Base-by-base conservation (phyloP, 2,797 vertebrate species). In the Atherinosoma microstoma region DNA sequence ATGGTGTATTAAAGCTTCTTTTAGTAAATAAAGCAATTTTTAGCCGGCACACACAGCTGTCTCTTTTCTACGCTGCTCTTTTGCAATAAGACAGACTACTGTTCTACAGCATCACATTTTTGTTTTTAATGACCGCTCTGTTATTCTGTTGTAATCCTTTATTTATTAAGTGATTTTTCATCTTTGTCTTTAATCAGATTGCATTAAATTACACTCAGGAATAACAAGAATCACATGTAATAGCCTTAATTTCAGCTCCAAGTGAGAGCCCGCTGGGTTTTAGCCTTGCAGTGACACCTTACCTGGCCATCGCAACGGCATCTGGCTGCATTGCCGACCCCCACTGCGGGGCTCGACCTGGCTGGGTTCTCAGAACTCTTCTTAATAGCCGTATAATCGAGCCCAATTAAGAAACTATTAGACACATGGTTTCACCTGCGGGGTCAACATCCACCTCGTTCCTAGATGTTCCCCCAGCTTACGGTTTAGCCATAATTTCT, bases 321-420 rank as follows among this genome's bases (percentile, higher is more conserved):
- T 86, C 70, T 87, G 86, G 87, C 80, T 73, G 62, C 59, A 47
- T 58, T 20, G 68, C 71, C 69, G 63, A 75, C 79, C 83, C 62
- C 64, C 60, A 24, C 51, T 51, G 18, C 6, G 53, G 64, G 59
- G 22, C 70, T 60, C 1, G 68, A 59, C 67, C 76, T 62, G 54
- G 82, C 75, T 67, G 67, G 61, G 58, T 77, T 75, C 61, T 15
- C 16, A 80, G 60, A 88, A 57, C 79, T 90, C 73, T 20, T 72
- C 58, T 42, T 91, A 93, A 93, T 87, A 82, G 80, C 79, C 30
- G 6, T 87, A 80, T 91, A 94, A 94, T 94, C 81, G 92, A 85
- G 73, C 47, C 77, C 85, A 90, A 92, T 95, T 92, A 92, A 74
- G 82, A 90, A 64, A 79, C 85, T 88, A 92, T 94, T 89, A 92